A percentile compares a stretch with the other conserved stretches of the same genome.
Evolutionary conservation across 2,797 vertebrate genomes (phyloP).

Genomic region (Amblyraja radiata): DNA sequence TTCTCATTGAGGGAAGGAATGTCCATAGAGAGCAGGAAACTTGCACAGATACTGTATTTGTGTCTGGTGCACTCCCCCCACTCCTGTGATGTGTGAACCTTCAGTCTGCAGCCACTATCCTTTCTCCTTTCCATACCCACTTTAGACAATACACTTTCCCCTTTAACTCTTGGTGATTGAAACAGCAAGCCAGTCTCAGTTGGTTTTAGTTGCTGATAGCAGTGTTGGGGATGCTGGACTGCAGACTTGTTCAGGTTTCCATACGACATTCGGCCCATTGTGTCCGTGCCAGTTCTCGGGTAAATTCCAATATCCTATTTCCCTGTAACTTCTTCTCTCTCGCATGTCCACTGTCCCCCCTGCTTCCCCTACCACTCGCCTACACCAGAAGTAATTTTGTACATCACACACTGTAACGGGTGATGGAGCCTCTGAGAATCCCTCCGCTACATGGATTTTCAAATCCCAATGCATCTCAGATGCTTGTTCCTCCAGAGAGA

Average conservation of each 20-base stretch:
- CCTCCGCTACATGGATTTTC: background rate
- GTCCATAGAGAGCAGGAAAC: background rate
- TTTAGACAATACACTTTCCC: background rate
- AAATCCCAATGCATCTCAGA: background rate
- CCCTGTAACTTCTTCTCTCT: too few species aligned
- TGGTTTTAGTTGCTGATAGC: background rate
- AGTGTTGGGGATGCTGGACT: background rate
- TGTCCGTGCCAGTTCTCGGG: too few species aligned
- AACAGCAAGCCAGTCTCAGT: background rate
- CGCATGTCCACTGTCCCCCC: too few species aligned
- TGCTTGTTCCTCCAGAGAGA: background rate
- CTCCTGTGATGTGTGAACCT: background rate
- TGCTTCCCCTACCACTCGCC: background rate
- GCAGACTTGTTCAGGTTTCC: too few species aligned
- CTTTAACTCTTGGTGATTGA: background rate
- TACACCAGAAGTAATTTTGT: background rate
- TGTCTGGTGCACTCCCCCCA: background rate
- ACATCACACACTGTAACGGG: background rate
- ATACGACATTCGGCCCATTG: too few species aligned
- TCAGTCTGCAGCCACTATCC: background rate
- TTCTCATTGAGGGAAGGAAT: background rate
- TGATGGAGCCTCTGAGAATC: background rate
- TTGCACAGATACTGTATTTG: background rate
- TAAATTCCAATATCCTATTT: too few species aligned
- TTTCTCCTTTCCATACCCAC: background rate